Conservation (phyloP, 1,140 invertebrate species). For the Drosophila ogumai region DNA sequence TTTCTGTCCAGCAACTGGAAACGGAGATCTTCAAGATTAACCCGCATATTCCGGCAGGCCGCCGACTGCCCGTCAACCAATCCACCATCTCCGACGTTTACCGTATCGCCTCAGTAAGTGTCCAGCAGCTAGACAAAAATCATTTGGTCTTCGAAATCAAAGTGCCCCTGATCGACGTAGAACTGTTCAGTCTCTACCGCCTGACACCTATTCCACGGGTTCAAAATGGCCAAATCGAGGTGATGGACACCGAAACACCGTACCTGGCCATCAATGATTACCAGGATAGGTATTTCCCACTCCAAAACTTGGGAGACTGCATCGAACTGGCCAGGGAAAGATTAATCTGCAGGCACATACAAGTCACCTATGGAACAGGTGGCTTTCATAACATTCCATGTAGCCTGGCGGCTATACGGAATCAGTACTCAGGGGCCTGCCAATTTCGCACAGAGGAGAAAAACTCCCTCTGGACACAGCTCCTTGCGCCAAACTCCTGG, state of each 20-base stretch:
- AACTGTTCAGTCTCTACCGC: conserved; percentile 21
- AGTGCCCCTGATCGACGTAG: conserved; percentile 20
- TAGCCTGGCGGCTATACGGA: conserved; percentile 15
- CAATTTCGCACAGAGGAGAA: not conserved
- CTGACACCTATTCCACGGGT: conserved; percentile 29
- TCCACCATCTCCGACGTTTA: conserved; percentile 8
- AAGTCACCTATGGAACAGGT: conserved; percentile 10
- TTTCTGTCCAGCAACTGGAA: conserved; percentile 15
- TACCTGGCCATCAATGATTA: conserved; percentile 26
- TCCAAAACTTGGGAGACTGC: conserved; percentile 10
- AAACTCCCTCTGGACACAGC: conserved; percentile 17
- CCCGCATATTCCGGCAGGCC: conserved; percentile 2
- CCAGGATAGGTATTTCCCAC: conserved; percentile 19
- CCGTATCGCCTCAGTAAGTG: not conserved
- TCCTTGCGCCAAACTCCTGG: conserved; percentile 28
- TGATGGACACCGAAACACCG: conserved; percentile 20
- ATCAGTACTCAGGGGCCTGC: conserved; percentile 1
- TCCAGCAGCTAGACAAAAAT: not conserved
- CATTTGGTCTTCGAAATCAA: conserved; percentile 12
- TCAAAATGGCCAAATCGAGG: conserved; percentile 1
- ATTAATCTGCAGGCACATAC: conserved; percentile 6
- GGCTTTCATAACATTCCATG: not conserved
- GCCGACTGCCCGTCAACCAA: conserved; percentile 6
- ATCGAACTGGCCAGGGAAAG: conserved; percentile 3
- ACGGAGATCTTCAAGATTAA: not conserved